Percentiles rank a stretch among this genome's conserved stretches.
These are phyloP conservation scores for Amorpha juglandis DNA, from an alignment of 2,888 invertebrate species.

Conservation along the genomic window DNA sequence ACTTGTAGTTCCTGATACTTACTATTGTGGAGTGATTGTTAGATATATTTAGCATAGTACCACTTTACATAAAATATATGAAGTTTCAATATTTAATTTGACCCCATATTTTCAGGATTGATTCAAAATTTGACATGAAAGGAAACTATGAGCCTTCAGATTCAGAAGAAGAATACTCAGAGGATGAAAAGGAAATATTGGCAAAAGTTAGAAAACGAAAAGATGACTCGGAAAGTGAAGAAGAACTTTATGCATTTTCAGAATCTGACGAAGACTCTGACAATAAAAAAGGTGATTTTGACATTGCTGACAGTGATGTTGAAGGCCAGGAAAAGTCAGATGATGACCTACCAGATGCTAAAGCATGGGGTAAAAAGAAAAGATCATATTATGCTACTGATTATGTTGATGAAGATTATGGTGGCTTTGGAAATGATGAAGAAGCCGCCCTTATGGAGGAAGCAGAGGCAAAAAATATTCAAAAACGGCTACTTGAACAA, in stretches of 20 bases:
- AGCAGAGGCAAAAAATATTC: conserved; percentile 92
- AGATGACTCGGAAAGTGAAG: conserved; percentile 83
- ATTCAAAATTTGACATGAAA: conserved; percentile 68
- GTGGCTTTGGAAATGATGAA: conserved; percentile 87
- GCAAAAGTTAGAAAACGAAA: conserved; percentile 84
- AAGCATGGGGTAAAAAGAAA: conserved; percentile 95
- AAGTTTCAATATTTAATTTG: neutral
- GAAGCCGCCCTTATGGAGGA: conserved; percentile 91
- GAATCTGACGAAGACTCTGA: conserved; percentile 77
- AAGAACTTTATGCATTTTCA: conserved; percentile 87
- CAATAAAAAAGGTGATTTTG: conserved; percentile 73
- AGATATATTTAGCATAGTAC: too few relatives aligned
- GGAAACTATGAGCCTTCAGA: conserved; percentile 87
- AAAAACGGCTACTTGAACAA: conserved; percentile 89
- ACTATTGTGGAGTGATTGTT: too few relatives aligned
- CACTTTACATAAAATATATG: neutral
- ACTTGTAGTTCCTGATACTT: too few relatives aligned
- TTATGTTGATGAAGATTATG: conserved; percentile 94
- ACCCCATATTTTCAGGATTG: conserved; percentile 61
- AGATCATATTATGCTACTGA: conserved; percentile 93
- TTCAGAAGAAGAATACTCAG: conserved; percentile 89
- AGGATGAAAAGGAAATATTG: conserved; percentile 86
- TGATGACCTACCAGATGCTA: conserved; percentile 89
- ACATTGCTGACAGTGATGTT: conserved; percentile 88
- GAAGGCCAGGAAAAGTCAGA: conserved; percentile 89